These are phyloP conservation scores for Tympanoctomys barrerae DNA, from an alignment of 2,797 vertebrate genomes.

Conservation along the genomic window DNA sequence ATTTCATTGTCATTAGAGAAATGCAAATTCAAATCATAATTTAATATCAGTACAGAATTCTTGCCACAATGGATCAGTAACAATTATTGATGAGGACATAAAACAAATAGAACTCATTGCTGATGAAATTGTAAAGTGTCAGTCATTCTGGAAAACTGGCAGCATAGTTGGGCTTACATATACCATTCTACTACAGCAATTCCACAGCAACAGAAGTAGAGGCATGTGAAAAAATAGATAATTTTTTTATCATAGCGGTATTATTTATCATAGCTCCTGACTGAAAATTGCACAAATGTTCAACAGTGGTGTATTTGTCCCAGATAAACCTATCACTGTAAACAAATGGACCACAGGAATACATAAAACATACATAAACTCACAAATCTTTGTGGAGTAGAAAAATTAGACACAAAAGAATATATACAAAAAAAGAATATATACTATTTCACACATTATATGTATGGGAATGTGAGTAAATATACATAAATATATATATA, in stretches of 20 bases:
- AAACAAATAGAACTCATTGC: background rate
- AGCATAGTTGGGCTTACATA: background rate
- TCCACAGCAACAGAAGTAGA: background rate
- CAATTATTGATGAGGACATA: background rate
- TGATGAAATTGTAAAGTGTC: background rate
- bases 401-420: conserved; percentile 11
- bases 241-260: background rate
- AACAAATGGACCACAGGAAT: background rate
- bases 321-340: background rate
- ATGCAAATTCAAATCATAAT: conserved; percentile 22
- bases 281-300: background rate
- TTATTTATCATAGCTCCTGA: background rate
- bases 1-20: background rate
- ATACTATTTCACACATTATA: background rate
- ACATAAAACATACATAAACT: background rate
- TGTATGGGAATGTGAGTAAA: background rate
- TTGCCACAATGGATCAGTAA: background rate
- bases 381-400: background rate
- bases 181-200: background rate
- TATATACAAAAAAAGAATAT: background rate
- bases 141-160: background rate
- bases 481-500: background rate
- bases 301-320: background rate
- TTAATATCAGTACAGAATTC: background rate
- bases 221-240: background rate